Base-by-base conservation (phyloP, 1,140 invertebrate genomes). In the Drosophila kikkawai region DNA sequence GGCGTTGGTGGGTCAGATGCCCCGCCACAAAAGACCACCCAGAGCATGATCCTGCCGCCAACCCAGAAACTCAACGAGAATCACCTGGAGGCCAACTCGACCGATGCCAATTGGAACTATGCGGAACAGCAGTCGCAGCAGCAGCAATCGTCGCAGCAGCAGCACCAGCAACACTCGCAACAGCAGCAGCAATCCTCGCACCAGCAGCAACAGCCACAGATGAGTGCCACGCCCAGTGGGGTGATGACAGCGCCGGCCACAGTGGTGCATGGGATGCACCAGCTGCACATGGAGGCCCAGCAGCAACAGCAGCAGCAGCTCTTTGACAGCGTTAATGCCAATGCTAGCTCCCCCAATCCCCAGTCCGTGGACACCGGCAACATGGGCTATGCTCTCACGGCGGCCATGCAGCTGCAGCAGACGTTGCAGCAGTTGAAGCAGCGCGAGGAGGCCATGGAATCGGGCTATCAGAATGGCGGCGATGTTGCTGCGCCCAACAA, bases 21-120 rank as follows among this genome's bases (percentile, higher is more conserved):
- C 12, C 41, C 64, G 68, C 78, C 82, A 7, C 78, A 90, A 9
- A 92, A 92, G 73, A 92, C 91, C 64, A 92, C 91, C 26, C 91
- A 92, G 70, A 92, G 88, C 75, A 92, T 92, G 91, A 92, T 91
- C 67, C 78, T 92, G 73, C 82, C 88, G 61, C 85, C 88, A 17
- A 87, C 80, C 19, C 80, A 64, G 70, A 80, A 73, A 70, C 74
- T 91, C 51, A 79, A 76, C 34, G 91, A 93, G 67, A 92, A 91
- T 71, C 80, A 91, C 47, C 39, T 93, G 77, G 91, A 79, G 37
- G 80, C 70, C 48, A 91, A 73, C 36, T 75, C 86, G 19, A 71
- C 91, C 29, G 91, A 92, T 75, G 87, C 88, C 75, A 92, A 92
- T 63, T 92, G 91, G 91, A 92, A 92, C 61, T 91, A 78, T 64